A percentile compares a stretch with the other conserved stretches of the same genome.
phyloP scores from a whole-genome alignment of 2,113 vertebrate genomes.

The Desmodus rotundus region DNA sequence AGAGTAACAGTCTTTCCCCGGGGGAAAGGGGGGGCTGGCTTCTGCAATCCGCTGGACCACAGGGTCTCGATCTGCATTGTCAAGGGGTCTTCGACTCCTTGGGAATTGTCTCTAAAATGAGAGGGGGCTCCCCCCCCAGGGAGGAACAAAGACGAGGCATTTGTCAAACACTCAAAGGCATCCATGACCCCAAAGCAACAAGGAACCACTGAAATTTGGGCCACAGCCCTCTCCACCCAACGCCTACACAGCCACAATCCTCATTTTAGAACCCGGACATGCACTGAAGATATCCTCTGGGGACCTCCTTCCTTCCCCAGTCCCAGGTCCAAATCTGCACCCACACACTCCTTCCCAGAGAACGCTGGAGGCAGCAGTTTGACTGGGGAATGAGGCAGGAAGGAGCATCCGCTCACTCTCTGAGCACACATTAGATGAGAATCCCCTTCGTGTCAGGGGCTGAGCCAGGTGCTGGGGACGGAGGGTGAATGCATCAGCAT shows the following conservation, averaged over 20 bases:
- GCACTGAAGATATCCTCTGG: fast-evolving
- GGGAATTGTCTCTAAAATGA: neutral
- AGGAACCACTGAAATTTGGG: neutral
- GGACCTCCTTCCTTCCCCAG: neutral
- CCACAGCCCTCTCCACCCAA: neutral
- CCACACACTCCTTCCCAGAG: neutral
- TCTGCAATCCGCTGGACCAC: neutral
- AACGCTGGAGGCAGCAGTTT: fast-evolving
- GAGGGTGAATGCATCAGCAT: neutral
- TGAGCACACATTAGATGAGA: neutral
- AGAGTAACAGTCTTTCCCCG: neutral
- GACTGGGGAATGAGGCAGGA: neutral
- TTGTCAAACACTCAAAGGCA: neutral
- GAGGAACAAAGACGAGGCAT: neutral
- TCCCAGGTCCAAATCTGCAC: neutral
- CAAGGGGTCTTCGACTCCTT: neutral
- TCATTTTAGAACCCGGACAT: neutral
- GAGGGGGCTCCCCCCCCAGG: neutral
- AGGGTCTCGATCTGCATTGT: neutral
- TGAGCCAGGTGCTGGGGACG: neutral
- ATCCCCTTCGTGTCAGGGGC: no score
- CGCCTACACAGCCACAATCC: neutral
- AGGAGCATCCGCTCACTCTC: neutral
- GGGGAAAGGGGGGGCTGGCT: neutral
- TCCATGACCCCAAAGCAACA: neutral